Percentiles rank a stretch among this genome's conserved stretches.
Conservation (phyloP, 2,888 invertebrate genomes). For the Drosophila multiciliata region DNA sequence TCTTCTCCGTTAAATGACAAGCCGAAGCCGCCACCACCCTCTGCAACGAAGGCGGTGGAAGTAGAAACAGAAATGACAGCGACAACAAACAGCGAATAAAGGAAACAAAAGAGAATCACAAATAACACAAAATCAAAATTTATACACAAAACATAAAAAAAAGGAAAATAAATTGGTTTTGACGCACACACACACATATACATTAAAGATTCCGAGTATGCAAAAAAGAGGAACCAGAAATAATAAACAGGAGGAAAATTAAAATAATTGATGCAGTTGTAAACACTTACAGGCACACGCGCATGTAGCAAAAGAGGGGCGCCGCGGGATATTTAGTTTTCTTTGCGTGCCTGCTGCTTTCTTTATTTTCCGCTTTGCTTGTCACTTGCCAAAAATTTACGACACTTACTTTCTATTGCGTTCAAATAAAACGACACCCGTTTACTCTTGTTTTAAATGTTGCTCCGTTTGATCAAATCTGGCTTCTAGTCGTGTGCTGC, state of each 20-base stretch:
- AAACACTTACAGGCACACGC: conserved; percentile 51
- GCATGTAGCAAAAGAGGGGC: conserved; percentile 32
- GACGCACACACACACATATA: conserved; percentile 1
- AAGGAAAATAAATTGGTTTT: not conserved
- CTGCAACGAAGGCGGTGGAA: conserved; percentile 58
- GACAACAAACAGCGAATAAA: conserved; percentile 72
- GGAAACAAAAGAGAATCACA: conserved; percentile 74
- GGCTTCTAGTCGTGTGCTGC: conserved; percentile 50
- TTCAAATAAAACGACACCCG: conserved; percentile 17
- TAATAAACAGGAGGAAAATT: conserved; percentile 15
- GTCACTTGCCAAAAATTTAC: conserved; percentile 20
- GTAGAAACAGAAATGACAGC: conserved; percentile 57
- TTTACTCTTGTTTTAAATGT: conserved; percentile 32
- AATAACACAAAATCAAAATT: conserved; percentile 67
- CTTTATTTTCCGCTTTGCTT: conserved; percentile 5
- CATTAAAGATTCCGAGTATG: conserved; percentile 20
- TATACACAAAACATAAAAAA: conserved; percentile 19
- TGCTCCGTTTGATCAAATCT: conserved; percentile 54
- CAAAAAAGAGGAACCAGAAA: conserved; percentile 14
- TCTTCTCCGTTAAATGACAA: conserved; percentile 49
- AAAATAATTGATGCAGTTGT: conserved; percentile 45
- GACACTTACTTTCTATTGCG: conserved; percentile 29
- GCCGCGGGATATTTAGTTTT: conserved; percentile 12
- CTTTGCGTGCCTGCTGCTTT: conserved; percentile 1
- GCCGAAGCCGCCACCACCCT: conserved; percentile 65